Conservation (phyloP, 2,797 vertebrate genomes). For the Thaleichthys pacificus region DNA sequence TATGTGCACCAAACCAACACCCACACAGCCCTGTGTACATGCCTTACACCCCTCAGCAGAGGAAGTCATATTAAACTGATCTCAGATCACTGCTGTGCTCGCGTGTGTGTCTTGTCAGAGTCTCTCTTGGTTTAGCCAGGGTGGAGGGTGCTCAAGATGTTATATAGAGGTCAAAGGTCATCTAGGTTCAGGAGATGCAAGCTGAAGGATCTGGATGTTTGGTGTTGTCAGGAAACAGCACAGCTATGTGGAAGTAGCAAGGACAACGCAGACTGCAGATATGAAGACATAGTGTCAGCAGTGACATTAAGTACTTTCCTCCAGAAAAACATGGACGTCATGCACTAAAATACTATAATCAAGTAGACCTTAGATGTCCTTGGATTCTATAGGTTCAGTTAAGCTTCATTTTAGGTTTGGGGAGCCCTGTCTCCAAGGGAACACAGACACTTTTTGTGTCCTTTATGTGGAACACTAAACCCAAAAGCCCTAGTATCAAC, state of each 20-base stretch:
- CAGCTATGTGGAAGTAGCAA: too few relatives aligned
- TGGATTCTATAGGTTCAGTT: not conserved
- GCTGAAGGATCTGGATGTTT: too few relatives aligned
- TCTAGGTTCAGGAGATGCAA: too few relatives aligned
- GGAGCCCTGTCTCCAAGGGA: not conserved
- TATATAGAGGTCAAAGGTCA: too few relatives aligned
- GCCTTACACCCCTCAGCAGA: constrained; percentile 44
- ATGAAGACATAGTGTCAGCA: too few relatives aligned
- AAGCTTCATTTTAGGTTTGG: not conserved
- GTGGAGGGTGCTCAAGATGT: too few relatives aligned
- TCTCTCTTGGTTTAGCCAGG: too few relatives aligned
- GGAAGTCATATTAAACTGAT: constrained; percentile 52
- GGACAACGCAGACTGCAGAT: too few relatives aligned
- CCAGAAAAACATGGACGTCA: too few relatives aligned
- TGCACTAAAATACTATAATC: not conserved
- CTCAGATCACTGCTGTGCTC: constrained; percentile 18
- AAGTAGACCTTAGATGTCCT: not conserved
- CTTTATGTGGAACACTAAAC: not conserved
- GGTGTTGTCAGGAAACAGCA: too few relatives aligned
- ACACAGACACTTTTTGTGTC: not conserved
- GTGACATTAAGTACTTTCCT: too few relatives aligned
- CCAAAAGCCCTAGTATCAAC: constrained; percentile 16
- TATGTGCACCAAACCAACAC: constrained; percentile 7
- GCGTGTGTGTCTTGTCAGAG: not conserved
- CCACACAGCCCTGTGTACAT: constrained; percentile 35